These are phyloP conservation scores for Melanotaenia trifasciata DNA, from an alignment of 2,797 vertebrate species.

Conservation along the genomic window DNA sequence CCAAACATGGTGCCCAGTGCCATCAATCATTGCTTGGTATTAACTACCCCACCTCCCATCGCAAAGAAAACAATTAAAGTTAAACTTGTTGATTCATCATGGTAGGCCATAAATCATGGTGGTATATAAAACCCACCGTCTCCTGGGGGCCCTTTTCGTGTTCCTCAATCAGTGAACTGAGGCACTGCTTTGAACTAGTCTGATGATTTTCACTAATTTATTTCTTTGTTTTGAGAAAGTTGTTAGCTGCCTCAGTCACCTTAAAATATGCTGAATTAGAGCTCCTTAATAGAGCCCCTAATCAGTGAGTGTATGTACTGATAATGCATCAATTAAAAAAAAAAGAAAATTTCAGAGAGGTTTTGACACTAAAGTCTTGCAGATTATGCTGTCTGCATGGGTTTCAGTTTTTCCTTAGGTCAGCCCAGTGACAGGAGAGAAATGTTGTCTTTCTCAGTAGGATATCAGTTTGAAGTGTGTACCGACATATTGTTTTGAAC, in stretches of 20 bases:
- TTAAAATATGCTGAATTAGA: constrained; percentile 51
- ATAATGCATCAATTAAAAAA: constrained; percentile 47
- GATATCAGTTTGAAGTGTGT: constrained; percentile 60
- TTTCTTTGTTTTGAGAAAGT: constrained; percentile 56
- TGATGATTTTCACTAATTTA: constrained; percentile 29
- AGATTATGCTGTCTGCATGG: constrained; percentile 33
- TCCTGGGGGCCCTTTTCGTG: constrained; percentile 67
- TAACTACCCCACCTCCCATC: constrained; percentile 82
- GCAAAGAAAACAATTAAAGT: constrained; percentile 88
- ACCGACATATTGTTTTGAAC: constrained; percentile 67
- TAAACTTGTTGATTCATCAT: constrained; percentile 87
- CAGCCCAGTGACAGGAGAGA: constrained; percentile 40
- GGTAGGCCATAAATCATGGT: constrained; percentile 82
- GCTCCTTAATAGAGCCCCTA: constrained; percentile 40
- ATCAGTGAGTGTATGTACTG: constrained; percentile 28
- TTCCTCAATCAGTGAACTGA: constrained; percentile 69
- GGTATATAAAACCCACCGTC: constrained; percentile 78
- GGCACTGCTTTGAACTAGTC: constrained; percentile 66
- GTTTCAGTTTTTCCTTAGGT: constrained; percentile 43
- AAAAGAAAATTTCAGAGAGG: constrained; percentile 17
- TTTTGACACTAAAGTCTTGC: constrained; percentile 34
- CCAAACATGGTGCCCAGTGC: constrained; percentile 76
- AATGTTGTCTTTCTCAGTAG: constrained; percentile 58
- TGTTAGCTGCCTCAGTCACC: constrained; percentile 24
- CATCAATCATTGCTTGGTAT: constrained; percentile 83